Evolutionary conservation across 2,113 vertebrate genomes (phyloP), one percentile per base, ranked within the genome.

Genomic region (Calidris pygmaea): DNA sequence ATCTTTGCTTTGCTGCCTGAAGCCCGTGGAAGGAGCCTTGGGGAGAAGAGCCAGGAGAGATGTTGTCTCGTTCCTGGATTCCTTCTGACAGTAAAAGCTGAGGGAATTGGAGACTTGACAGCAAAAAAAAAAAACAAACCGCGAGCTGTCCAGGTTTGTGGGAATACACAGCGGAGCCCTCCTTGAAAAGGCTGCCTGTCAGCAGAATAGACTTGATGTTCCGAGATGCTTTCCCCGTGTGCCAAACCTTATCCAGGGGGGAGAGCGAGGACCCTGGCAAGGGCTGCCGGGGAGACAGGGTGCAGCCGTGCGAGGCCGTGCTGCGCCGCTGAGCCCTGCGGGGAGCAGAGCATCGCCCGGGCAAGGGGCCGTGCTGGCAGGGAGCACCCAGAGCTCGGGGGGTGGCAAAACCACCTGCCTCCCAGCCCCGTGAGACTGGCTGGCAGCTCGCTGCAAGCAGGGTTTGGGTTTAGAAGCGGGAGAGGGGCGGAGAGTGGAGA

Each of bases 101-200:
- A 95, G 96, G 96, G 96, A 96, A 83, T 95, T 96, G 91, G 93
- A 96, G 74, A 73, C 81, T 58, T 95, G 96, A 97, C 96, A 97
- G 93, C 74, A 87, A 73, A 94, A 89, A 90, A 89, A 47, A 22
- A 11, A 6, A 55, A 53, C 8, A 53, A 70, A 3, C 17, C 89
- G 55, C 16, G 47, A 84, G 78, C 95, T 95, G 94, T 87, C 95
- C 91, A 87, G 94, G 89, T 95, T 93, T 97, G 93, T 87, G 87
- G 84, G 89, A 97, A 96, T 94, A 87, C 89, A 76, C 87, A 77
- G 81, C 0, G 19, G 86, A 95, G 50, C 71, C 84, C 87, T 95
- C 71, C 91, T 92, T 95, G 89, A 70, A 80, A 87, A 94, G 89
- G 5, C 67, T 89, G 86, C 43, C 80, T 96, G 95, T 97, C 96